Percentiles rank a stretch among this genome's conserved stretches.
Evolutionary conservation across 2,113 vertebrate genomes (phyloP).

Genomic region (Psilopogon haemacephalus): DNA sequence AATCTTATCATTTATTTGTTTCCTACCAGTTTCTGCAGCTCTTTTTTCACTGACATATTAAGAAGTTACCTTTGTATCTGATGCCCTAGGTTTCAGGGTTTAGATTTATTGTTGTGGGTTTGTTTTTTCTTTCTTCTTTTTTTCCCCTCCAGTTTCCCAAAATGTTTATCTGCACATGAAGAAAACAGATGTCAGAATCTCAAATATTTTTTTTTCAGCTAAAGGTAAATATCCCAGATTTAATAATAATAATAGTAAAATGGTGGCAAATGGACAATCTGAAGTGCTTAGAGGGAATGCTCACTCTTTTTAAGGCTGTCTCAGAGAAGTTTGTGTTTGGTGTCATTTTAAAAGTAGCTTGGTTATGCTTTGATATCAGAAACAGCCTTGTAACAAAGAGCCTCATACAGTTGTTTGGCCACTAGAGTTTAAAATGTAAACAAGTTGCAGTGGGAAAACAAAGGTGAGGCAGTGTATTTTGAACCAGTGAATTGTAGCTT

Average conservation of each 20-base stretch:
- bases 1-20: conserved; percentile 23
- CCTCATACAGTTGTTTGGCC: conserved; percentile 46
- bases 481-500: conserved; percentile 65
- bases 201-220: conserved; percentile 42
- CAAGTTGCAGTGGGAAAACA: conserved; percentile 79
- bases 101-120: not conserved
- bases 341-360: conserved; percentile 60
- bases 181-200: not conserved
- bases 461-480: conserved; percentile 69
- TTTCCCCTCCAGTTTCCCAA: not conserved
- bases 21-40: conserved; percentile 47
- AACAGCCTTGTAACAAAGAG: conserved; percentile 74
- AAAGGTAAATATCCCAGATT: conserved; percentile 39
- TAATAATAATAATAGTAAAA: not conserved
- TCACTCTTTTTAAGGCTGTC: conserved; percentile 44
- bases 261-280: conserved; percentile 23
- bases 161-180: conserved; percentile 3
- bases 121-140: not conserved
- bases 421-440: conserved; percentile 55
- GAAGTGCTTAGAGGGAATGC: not conserved
- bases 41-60: conserved; percentile 34
- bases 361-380: conserved; percentile 72
- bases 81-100: conserved; percentile 16
- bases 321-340: conserved; percentile 58
- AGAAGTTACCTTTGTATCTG: not conserved